Percentiles rank a stretch among this genome's conserved stretches.
These are phyloP conservation scores for Orthonychiurus folsomi DNA, from an alignment of 2,888 invertebrate genomes.

Conservation along the genomic window DNA sequence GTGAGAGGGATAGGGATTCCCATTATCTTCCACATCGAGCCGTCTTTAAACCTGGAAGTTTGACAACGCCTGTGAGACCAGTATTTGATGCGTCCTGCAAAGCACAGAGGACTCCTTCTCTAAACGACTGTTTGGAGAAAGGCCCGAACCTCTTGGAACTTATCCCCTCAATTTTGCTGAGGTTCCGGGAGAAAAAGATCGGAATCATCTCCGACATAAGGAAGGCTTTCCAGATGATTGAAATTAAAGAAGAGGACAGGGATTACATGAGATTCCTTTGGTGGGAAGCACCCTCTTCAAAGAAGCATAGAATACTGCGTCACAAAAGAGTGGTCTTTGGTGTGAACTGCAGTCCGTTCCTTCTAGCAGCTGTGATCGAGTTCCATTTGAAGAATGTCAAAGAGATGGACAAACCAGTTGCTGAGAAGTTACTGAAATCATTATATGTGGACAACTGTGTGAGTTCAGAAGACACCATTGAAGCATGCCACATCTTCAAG, in stretches of 20 bases:
- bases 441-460: conserved; percentile 21
- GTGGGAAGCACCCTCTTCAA: conserved; percentile 14
- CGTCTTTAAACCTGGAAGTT: conserved; percentile 7
- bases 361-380: conserved; percentile 15
- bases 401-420: neutral
- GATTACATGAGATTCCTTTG: conserved; percentile 41
- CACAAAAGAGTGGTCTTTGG: conserved; percentile 21
- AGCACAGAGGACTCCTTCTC: neutral
- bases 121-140: conserved; percentile 22
- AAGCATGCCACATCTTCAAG: conserved; percentile 8
- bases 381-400: conserved; percentile 3
- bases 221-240: conserved; percentile 42
- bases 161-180: conserved; percentile 17
- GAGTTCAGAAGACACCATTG: neutral
- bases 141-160: conserved; percentile 27
- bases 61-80: conserved; percentile 5
- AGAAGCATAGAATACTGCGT: conserved; percentile 7
- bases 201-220: conserved; percentile 37
- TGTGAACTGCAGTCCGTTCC: conserved; percentile 17
- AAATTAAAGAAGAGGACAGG: conserved; percentile 35
- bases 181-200: conserved; percentile 19
- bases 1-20: neutral
- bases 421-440: conserved; percentile 10
- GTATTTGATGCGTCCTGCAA: conserved; percentile 4
- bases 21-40: conserved; percentile 15